Conservation (phyloP, 2,113 vertebrate genomes). For the Podilymbus podiceps region DNA sequence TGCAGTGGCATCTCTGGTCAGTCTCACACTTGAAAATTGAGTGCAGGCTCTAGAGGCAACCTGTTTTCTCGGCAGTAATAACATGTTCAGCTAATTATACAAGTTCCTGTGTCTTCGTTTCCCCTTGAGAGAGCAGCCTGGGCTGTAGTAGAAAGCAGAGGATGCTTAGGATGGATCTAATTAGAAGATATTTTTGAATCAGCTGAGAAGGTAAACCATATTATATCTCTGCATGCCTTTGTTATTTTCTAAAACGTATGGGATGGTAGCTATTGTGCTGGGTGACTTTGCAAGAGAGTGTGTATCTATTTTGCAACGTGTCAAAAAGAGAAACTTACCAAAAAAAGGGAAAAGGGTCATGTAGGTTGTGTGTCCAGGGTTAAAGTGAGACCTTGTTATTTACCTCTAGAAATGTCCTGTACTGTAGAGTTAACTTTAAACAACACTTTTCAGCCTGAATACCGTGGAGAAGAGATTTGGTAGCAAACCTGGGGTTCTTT, state of each 20-base stretch:
- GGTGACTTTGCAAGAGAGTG: neutral
- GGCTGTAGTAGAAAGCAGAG: neutral
- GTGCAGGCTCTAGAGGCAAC: neutral
- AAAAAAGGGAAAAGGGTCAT: neutral
- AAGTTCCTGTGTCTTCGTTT: neutral
- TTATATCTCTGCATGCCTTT: neutral
- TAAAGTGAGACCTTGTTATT: neutral
- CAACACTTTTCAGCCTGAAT: neutral
- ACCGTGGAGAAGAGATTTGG: neutral
- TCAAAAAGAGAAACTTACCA: neutral
- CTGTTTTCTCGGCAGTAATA: neutral
- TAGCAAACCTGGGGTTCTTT: neutral
- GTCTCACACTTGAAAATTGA: neutral
- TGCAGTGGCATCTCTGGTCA: neutral
- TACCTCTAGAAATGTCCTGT: neutral
- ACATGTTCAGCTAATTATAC: neutral
- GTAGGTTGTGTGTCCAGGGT: neutral
- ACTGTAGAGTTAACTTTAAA: neutral
- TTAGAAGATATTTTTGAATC: neutral
- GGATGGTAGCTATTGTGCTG: neutral
- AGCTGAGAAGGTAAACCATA: conserved; percentile 31
- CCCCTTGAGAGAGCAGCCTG: neutral
- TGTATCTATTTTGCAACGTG: neutral
- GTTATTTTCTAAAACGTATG: neutral
- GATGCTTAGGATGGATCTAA: neutral